These are phyloP conservation scores for Eremophila alpestris DNA, from an alignment of 2,797 vertebrate species.

Conservation along the genomic window DNA sequence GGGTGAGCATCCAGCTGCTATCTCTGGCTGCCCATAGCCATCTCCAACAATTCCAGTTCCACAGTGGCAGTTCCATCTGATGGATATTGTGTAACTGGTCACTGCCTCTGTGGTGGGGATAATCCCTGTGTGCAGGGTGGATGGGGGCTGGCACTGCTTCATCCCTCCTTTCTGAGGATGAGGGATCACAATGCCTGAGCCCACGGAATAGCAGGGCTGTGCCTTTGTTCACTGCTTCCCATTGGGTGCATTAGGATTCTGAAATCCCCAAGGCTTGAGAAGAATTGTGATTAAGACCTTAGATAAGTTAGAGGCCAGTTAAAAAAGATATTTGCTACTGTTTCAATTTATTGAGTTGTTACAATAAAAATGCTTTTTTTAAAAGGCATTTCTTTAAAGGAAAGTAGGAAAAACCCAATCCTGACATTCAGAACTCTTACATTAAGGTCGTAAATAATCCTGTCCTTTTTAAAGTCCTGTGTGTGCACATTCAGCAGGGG, in stretches of 20 bases:
- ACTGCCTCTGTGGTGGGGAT: not conserved
- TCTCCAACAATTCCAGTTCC: too few species aligned
- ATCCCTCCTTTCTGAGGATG: not conserved
- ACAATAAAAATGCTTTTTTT: not conserved
- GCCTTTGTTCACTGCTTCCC: not conserved
- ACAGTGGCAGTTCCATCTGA: not conserved
- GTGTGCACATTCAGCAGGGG: not conserved
- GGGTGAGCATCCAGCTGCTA: not conserved
- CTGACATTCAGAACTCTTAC: not conserved
- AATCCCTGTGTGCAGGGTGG: not conserved
- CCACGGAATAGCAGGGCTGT: not conserved
- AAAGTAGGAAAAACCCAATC: not conserved
- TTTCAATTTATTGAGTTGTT: not conserved
- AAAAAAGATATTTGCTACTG: not conserved
- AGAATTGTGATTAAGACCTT: not conserved
- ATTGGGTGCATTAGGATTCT: not conserved
- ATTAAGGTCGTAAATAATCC: not conserved
- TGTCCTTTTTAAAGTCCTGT: not conserved
- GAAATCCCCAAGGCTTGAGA: not conserved
- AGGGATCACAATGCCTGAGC: fast-evolving
- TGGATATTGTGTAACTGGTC: not conserved
- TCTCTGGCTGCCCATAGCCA: fast-evolving
- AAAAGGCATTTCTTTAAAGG: not conserved
- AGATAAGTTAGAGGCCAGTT: not conserved
- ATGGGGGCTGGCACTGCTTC: not conserved